Conservation (phyloP, 2,797 vertebrate genomes). For the Glossophaga mutica region DNA sequence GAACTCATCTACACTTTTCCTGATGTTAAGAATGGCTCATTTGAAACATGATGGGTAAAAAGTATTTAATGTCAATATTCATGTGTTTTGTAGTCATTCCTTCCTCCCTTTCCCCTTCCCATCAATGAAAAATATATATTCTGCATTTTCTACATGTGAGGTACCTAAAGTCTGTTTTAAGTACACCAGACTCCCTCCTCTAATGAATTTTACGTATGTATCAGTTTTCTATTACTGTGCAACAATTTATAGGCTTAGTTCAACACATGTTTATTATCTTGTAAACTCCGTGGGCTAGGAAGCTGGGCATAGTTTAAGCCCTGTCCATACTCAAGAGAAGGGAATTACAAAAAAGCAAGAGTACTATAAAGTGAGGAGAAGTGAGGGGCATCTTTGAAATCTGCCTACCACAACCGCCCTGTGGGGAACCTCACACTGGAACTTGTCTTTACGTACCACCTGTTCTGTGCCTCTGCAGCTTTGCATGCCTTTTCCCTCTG, state of each 20-base stretch:
- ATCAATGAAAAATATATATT: neutral
- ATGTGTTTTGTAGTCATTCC: neutral
- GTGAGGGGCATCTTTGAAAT: neutral
- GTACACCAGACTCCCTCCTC: neutral
- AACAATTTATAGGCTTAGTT: neutral
- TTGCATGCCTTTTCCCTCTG: neutral
- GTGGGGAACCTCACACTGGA: neutral
- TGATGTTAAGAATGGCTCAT: neutral
- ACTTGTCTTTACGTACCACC: neutral
- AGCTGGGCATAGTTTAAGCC: neutral
- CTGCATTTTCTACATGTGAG: neutral
- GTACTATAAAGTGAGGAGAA: neutral
- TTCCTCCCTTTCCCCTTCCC: neutral
- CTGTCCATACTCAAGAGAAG: neutral
- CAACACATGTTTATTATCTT: neutral
- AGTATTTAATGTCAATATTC: neutral
- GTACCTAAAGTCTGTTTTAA: neutral
- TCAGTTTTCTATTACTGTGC: neutral
- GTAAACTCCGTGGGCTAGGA: neutral
- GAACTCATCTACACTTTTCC: neutral
- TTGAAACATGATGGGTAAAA: neutral
- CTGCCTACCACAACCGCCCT: neutral
- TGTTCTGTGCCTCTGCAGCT: neutral
- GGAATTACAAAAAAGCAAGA: neutral
- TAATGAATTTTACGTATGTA: neutral